These are phyloP conservation scores for Vulpes lagopus DNA, from an alignment of 2,113 vertebrate species.

Conservation along the genomic window DNA sequence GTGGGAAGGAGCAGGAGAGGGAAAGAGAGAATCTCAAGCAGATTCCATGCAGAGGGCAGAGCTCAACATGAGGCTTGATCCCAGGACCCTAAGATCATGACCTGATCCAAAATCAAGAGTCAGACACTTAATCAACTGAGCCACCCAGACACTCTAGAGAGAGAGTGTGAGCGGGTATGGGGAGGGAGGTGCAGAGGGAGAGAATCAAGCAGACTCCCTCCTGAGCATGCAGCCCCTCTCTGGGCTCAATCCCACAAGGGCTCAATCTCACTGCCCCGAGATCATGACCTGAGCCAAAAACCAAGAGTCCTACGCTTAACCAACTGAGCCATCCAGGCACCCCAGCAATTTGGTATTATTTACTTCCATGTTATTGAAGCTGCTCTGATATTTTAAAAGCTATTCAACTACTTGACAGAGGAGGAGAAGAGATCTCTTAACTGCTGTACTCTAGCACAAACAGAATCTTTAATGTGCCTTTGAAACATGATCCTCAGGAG, in stretches of 20 bases:
- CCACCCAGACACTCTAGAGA: neutral
- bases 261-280: neutral
- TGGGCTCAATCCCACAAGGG: neutral
- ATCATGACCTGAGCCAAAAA: neutral
- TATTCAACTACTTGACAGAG: conserved; percentile 50
- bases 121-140: neutral
- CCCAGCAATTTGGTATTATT: neutral
- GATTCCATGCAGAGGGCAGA: neutral
- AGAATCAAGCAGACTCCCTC: neutral
- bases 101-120: neutral
- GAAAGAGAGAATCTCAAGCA: neutral
- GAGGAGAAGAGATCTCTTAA: conserved; percentile 32
- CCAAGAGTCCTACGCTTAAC: neutral
- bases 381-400: conserved; percentile 35
- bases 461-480: neutral
- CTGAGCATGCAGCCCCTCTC: neutral
- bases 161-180: neutral
- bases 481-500: neutral
- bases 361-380: conserved; percentile 14
- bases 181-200: neutral
- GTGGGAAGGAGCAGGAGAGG: neutral
- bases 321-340: neutral
- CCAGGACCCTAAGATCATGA: neutral
- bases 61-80: neutral
- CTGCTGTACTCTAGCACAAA: conserved; percentile 24